phyloP scores from a whole-genome alignment of 2,888 invertebrate genomes.

The Tetanocera ferruginea region DNA sequence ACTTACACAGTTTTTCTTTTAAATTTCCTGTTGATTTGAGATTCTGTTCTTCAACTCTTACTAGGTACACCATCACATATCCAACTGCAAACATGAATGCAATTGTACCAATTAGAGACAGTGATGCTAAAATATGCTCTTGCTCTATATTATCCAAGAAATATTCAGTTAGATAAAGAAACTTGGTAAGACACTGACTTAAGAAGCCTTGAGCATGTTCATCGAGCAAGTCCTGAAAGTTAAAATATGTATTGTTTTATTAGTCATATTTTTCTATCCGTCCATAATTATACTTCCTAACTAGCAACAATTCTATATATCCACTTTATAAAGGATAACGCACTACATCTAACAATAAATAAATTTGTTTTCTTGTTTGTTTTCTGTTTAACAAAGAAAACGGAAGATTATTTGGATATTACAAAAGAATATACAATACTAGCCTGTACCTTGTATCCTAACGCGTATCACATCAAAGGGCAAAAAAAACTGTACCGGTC shows the following conservation, averaged over 20 bases:
- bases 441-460: too few species aligned
- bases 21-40: conserved; percentile 64
- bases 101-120: conserved; percentile 84
- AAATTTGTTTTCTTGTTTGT: too few species aligned
- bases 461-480: too few species aligned
- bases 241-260: conserved; percentile 19
- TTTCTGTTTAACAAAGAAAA: too few species aligned
- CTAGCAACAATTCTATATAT: too few species aligned
- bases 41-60: conserved; percentile 71
- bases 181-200: conserved; percentile 77
- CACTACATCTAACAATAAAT: too few species aligned
- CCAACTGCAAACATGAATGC: conserved; percentile 83
- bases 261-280: neutral
- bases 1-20: conserved; percentile 58
- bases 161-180: conserved; percentile 79
- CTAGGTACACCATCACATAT: conserved; percentile 88
- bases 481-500: too few species aligned
- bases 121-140: conserved; percentile 83
- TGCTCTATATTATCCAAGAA: conserved; percentile 80
- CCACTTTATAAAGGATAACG: too few species aligned
- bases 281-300: neutral
- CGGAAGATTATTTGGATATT: too few species aligned
- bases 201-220: conserved; percentile 83
- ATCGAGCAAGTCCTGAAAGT: conserved; percentile 78
- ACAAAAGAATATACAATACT: too few species aligned